Percentiles rank a stretch among this genome's conserved stretches.
Conservation (phyloP, 2,797 vertebrate species). For the Gallinago stenura region DNA sequence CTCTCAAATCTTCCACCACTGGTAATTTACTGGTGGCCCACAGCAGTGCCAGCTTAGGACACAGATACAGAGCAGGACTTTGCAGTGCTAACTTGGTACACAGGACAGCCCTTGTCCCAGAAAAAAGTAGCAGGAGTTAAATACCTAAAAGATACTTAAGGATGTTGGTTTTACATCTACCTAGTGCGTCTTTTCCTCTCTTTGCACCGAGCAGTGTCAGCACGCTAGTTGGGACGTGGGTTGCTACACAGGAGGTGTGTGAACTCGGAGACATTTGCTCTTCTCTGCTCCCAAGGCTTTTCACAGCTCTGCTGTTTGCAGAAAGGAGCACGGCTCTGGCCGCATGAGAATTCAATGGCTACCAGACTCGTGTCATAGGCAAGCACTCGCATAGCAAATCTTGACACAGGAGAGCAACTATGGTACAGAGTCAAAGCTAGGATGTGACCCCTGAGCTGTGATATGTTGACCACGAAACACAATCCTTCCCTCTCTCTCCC, state of each 20-base stretch:
- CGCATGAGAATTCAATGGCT: accelerated
- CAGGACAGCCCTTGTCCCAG: neutral
- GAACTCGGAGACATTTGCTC: neutral
- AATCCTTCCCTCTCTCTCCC: neutral
- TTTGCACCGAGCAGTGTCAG: neutral
- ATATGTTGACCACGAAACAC: accelerated
- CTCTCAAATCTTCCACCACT: neutral
- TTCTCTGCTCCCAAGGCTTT: neutral
- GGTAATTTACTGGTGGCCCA: neutral
- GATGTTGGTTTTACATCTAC: accelerated
- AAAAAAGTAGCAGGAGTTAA: neutral
- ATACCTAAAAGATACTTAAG: neutral
- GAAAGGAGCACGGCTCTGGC: neutral
- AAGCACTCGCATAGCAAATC: accelerated
- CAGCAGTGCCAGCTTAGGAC: neutral
- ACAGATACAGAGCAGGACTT: neutral
- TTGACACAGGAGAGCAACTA: neutral
- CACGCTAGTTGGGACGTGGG: neutral
- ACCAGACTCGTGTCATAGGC: accelerated
- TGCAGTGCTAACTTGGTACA: no score
- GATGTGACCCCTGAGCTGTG: no score
- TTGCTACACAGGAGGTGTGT: neutral
- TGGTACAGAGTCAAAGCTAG: accelerated
- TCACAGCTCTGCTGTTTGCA: neutral
- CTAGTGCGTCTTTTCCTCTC: neutral